A percentile compares a stretch with the other conserved stretches of the same genome.
These are phyloP conservation scores for Eilema depressum DNA, from an alignment of 2,888 invertebrate species.

Conservation along the genomic window DNA sequence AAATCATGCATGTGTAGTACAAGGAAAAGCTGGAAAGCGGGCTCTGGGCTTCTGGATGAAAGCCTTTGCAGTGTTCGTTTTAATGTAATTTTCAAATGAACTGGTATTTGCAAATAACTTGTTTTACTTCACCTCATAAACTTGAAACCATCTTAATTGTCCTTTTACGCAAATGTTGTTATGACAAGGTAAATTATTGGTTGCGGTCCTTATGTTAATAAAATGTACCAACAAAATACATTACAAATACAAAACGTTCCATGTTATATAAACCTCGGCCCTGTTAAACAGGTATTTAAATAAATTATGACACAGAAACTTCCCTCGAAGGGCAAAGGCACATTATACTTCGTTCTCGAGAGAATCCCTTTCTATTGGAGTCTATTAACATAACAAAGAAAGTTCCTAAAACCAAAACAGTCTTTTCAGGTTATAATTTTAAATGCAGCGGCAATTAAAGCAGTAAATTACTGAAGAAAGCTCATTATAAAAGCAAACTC, in stretches of 20 bases:
- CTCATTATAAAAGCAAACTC: constrained; percentile 24
- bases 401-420: constrained; percentile 20
- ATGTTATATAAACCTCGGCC: constrained; percentile 38
- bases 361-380: constrained; percentile 18
- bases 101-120: neutral
- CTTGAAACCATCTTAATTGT: neutral
- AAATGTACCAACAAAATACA: neutral
- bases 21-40: neutral
- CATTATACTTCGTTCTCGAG: constrained; percentile 18
- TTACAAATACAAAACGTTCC: constrained; percentile 14
- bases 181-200: neutral
- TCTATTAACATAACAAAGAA: constrained; percentile 26
- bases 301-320: constrained; percentile 21
- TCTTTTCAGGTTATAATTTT: constrained; percentile 21
- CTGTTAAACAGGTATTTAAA: constrained; percentile 19
- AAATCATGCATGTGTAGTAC: neutral
- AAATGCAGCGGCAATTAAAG: constrained; percentile 22
- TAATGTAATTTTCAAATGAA: too few relatives aligned
- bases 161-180: neutral
- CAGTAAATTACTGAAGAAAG: constrained; percentile 27
- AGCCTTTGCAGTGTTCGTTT: neutral
- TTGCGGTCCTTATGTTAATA: neutral
- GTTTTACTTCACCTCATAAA: neutral
- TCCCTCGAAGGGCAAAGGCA: constrained; percentile 10
- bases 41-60: neutral